A percentile compares a stretch with the other conserved stretches of the same genome.
Evolutionary conservation across 2,888 invertebrate genomes (phyloP).

Genomic region (Diabrotica balteata): DNA sequence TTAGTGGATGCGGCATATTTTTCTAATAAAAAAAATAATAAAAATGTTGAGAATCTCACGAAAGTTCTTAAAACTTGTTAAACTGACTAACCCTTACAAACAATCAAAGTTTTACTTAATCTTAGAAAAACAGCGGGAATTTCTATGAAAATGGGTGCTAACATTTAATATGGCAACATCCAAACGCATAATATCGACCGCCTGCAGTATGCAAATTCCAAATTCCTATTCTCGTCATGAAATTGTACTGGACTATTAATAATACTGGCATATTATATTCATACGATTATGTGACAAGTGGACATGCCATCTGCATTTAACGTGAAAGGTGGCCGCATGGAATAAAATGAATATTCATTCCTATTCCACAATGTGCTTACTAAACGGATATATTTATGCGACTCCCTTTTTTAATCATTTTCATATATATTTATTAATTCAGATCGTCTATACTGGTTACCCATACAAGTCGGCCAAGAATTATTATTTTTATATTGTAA

Average conservation of each 20-base stretch:
- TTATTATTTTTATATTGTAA: constrained; percentile 23
- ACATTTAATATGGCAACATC: background rate
- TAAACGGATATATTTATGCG: constrained; percentile 33
- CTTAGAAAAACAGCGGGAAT: too few relatives aligned
- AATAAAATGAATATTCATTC: constrained; percentile 49
- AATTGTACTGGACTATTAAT: constrained; percentile 46
- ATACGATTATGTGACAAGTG: constrained; percentile 48
- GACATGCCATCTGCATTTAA: constrained; percentile 49
- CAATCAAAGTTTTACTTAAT: too few relatives aligned
- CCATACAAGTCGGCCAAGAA: constrained; percentile 26
- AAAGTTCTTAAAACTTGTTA: too few relatives aligned
- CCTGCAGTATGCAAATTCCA: constrained; percentile 41
- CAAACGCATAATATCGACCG: constrained; percentile 29
- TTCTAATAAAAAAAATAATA: too few relatives aligned
- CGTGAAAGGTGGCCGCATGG: constrained; percentile 44
- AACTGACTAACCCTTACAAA: too few relatives aligned
- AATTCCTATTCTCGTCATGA: constrained; percentile 46
- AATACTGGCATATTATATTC: constrained; percentile 46
- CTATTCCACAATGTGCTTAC: constrained; percentile 26
- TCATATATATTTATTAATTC: constrained; percentile 29
- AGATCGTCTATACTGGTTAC: constrained; percentile 21
- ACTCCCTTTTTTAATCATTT: constrained; percentile 28
- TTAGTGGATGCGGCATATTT: too few relatives aligned
- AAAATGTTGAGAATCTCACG: too few relatives aligned
- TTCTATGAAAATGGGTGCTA: too few relatives aligned